Percentiles rank a stretch among this genome's conserved stretches.
These are phyloP conservation scores for Himantopus leucocephalus DNA, from an alignment of 2,113 vertebrate species.

Conservation along the genomic window DNA sequence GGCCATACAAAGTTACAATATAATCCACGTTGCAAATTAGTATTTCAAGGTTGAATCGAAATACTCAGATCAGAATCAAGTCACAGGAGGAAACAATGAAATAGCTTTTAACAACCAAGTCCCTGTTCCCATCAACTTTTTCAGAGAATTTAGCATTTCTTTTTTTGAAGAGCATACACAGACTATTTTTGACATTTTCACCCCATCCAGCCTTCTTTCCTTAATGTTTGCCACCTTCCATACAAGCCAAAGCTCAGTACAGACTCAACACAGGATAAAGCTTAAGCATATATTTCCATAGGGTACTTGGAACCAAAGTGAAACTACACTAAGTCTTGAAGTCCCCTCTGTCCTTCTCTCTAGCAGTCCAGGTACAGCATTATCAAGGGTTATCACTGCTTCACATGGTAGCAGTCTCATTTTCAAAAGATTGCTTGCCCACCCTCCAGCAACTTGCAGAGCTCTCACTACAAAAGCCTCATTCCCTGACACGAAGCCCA, in stretches of 20 bases:
- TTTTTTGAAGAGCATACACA: not conserved
- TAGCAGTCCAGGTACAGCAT: not conserved
- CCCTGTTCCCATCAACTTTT: not conserved
- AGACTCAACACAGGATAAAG: not conserved
- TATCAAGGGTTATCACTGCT: not conserved
- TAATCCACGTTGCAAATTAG: not conserved
- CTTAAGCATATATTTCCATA: not conserved
- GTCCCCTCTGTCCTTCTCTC: not conserved
- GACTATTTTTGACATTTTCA: not conserved
- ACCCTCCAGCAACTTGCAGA: not conserved
- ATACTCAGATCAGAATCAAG: not conserved
- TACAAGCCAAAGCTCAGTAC: not conserved
- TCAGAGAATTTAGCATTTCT: not conserved
- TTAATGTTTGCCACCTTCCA: not conserved
- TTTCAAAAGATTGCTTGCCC: not conserved
- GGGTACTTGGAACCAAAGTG: not conserved
- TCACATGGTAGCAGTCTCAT: not conserved
- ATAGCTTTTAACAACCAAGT: not conserved
- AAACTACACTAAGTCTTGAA: not conserved
- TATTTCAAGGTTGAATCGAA: not conserved
- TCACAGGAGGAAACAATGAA: not conserved
- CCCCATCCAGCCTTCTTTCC: not conserved
- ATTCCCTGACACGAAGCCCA: fast-evolving
- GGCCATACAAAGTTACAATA: not conserved
- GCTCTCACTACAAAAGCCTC: not conserved